A percentile compares a stretch with the other conserved stretches of the same genome.
Evolutionary conservation across 2,888 invertebrate species (phyloP).

Genomic region (Artemia sp.): DNA sequence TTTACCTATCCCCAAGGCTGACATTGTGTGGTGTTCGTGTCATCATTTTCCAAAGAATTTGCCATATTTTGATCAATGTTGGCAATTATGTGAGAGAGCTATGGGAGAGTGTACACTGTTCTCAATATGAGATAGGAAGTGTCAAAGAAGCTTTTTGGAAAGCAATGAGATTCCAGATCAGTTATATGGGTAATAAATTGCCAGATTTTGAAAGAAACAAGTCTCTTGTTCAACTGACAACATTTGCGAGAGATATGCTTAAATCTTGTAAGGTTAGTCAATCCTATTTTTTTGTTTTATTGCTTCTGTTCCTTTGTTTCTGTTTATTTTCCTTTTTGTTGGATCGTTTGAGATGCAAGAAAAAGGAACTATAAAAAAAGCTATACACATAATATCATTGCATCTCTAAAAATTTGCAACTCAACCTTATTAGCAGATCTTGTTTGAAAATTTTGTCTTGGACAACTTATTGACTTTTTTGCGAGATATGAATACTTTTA

Average conservation of each 20-base stretch:
- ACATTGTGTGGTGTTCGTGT: conserved; percentile 1
- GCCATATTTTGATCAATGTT: background rate
- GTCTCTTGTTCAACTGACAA: background rate
- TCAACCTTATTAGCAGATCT: too few species aligned
- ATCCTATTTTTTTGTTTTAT: too few species aligned
- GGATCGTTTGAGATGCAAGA: too few species aligned
- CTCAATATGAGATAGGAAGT: background rate
- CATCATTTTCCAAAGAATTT: background rate
- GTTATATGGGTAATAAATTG: background rate
- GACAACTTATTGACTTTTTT: too few species aligned
- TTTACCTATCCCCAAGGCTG: background rate
- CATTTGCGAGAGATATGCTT: background rate
- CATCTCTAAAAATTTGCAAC: too few species aligned
- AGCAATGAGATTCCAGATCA: background rate
- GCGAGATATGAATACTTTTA: too few species aligned
- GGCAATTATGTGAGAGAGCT: background rate
- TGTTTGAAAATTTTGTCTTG: too few species aligned
- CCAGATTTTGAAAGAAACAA: background rate
- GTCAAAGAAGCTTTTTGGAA: background rate
- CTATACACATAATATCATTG: too few species aligned
- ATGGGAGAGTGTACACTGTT: background rate
- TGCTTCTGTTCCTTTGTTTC: too few species aligned
- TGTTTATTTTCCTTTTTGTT: too few species aligned
- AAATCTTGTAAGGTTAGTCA: background rate
- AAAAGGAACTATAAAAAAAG: too few species aligned